Conservation (phyloP, 2,113 vertebrate species). For the Microcebus ravelobensis region DNA sequence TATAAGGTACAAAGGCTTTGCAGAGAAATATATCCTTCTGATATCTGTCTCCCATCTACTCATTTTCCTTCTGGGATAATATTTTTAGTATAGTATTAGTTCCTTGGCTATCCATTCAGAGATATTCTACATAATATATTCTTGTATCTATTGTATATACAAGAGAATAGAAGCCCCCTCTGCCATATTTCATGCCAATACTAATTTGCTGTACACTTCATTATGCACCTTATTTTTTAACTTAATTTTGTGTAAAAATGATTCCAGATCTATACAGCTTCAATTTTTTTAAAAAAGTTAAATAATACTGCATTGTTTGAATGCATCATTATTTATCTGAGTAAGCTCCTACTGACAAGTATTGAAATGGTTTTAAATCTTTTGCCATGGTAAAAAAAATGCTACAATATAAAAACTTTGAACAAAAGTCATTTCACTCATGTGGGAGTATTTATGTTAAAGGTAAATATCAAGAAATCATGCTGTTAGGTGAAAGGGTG, state of each 20-base stretch:
- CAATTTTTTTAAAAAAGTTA: neutral
- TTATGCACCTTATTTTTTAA: neutral
- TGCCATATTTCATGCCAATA: neutral
- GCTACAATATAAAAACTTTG: neutral
- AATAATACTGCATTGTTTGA: neutral
- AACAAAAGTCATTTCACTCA: neutral
- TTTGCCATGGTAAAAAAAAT: neutral
- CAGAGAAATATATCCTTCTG: neutral
- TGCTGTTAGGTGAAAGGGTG: neutral
- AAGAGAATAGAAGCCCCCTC: neutral
- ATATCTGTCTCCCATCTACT: neutral
- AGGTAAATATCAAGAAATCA: neutral
- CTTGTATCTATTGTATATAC: neutral
- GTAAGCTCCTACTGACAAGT: neutral
- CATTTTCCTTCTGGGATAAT: neutral
- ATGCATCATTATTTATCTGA: neutral
- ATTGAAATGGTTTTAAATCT: slow-evolving; percentile 17
- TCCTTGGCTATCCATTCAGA: neutral
- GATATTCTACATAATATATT: neutral
- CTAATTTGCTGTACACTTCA: neutral
- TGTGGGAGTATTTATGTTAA: neutral
- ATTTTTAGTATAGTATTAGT: neutral
- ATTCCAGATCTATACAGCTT: neutral
- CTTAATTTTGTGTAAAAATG: neutral
- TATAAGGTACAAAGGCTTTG: neutral